Conservation (phyloP, 2,113 vertebrate genomes). For the Sceloporus tristichus region DNA sequence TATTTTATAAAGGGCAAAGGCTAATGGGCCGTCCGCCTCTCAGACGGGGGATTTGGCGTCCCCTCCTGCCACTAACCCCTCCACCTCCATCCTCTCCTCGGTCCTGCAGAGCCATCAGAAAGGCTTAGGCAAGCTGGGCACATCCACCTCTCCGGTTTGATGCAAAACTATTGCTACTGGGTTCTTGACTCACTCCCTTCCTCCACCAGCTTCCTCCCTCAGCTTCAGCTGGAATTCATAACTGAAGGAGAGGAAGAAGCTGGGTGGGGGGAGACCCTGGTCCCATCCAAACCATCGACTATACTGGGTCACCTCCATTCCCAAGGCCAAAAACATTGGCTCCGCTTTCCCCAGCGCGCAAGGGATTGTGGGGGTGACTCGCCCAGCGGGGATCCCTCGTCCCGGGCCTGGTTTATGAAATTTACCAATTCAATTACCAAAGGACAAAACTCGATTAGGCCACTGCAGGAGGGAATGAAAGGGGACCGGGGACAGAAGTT, state of each 20-base stretch:
- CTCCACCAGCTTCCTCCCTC: background rate
- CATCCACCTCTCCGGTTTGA: background rate
- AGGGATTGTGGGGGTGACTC: slow-evolving; percentile 40
- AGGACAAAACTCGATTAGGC: slow-evolving; percentile 75
- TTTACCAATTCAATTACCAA: slow-evolving; percentile 77
- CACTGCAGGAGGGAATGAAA: slow-evolving; percentile 32
- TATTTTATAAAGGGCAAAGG: slow-evolving; percentile 63
- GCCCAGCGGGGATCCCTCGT: slow-evolving; percentile 46
- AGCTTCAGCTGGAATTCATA: background rate
- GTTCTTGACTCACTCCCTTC: background rate
- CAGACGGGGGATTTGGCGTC: background rate
- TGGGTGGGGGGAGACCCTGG: too few relatives aligned
- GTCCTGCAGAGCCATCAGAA: background rate
- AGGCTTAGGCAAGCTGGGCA: background rate
- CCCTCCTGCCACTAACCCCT: slow-evolving; percentile 10
- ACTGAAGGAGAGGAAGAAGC: background rate
- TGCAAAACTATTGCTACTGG: too few relatives aligned
- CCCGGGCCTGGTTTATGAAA: slow-evolving; percentile 73
- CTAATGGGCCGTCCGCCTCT: slow-evolving; percentile 13
- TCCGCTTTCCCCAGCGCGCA: background rate
- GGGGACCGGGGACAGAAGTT: background rate
- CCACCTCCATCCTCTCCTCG: rapidly evolving
- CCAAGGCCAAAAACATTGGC: background rate
- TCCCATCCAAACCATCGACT: background rate
- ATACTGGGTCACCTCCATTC: background rate